Percentiles rank a stretch among this genome's conserved stretches.
These are phyloP conservation scores for Setophaga coronata DNA, from an alignment of 2,113 vertebrate species.

Conservation along the genomic window DNA sequence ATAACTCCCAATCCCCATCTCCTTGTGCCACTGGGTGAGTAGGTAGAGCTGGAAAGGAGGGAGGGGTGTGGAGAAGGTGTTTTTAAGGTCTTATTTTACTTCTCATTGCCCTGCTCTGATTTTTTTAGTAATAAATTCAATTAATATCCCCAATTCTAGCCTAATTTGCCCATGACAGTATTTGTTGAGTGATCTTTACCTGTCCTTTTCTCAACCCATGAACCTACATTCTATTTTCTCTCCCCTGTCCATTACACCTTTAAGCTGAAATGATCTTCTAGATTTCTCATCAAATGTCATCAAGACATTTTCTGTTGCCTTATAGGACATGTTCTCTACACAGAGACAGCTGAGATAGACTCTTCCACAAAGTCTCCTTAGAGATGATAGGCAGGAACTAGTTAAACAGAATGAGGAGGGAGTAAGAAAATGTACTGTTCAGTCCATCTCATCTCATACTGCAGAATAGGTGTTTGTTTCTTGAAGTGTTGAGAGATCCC, in stretches of 20 bases:
- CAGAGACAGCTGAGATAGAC: neutral
- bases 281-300: neutral
- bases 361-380: neutral
- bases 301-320: neutral
- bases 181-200: neutral
- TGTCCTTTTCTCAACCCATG: neutral
- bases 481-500: neutral
- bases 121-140: neutral
- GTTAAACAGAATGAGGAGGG: neutral
- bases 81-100: neutral
- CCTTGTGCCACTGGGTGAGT: neutral
- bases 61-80: neutral
- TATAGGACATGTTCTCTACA: neutral
- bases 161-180: neutral
- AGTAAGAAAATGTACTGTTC: neutral
- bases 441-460: neutral
- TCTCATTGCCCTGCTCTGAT: neutral
- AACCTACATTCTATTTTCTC: neutral
- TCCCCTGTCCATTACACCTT: neutral
- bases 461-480: neutral
- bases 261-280: neutral
- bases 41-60: neutral
- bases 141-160: neutral
- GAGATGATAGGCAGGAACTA: neutral
- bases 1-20: neutral